Conservation (phyloP, 2,797 vertebrate genomes). For the Molossus alvarezi region DNA sequence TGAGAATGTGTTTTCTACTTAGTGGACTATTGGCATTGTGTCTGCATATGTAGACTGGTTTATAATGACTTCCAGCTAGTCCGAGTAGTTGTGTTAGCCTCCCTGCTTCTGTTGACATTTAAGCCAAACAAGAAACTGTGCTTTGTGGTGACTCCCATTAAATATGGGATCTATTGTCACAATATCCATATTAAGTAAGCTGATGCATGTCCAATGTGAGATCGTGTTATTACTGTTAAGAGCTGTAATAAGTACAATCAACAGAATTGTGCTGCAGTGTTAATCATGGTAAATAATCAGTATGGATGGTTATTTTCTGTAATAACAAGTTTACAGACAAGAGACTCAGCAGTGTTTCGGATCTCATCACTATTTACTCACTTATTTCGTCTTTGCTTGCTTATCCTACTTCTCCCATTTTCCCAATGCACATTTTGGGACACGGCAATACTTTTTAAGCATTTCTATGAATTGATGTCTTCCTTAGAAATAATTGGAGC, state of each 20-base stretch:
- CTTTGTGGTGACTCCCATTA: background rate
- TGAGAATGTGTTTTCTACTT: background rate
- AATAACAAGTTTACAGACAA: constrained; percentile 12
- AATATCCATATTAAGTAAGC: constrained; percentile 48
- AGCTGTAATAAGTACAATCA: background rate
- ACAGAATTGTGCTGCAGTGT: constrained; percentile 12
- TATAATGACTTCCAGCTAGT: background rate
- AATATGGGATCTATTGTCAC: background rate
- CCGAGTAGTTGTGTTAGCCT: background rate
- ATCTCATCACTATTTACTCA: constrained; percentile 9
- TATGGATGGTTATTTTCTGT: background rate
- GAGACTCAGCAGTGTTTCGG: background rate
- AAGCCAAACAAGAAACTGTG: background rate
- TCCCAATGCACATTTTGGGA: constrained; percentile 58
- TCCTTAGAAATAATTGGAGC: constrained; percentile 75
- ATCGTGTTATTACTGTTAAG: constrained; percentile 26
- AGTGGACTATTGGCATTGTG: no score
- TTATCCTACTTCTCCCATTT: constrained; percentile 48
- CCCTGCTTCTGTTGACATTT: constrained; percentile 2
- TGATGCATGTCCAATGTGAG: background rate
- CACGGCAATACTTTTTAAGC: constrained; percentile 37
- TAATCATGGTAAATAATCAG: constrained; percentile 8
- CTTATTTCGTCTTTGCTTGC: constrained; percentile 44
- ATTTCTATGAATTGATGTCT: constrained; percentile 73
- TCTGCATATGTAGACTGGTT: background rate